Evolutionary conservation across 2,888 invertebrate genomes (phyloP).

Genomic region (Hemaris fuciformis): DNA sequence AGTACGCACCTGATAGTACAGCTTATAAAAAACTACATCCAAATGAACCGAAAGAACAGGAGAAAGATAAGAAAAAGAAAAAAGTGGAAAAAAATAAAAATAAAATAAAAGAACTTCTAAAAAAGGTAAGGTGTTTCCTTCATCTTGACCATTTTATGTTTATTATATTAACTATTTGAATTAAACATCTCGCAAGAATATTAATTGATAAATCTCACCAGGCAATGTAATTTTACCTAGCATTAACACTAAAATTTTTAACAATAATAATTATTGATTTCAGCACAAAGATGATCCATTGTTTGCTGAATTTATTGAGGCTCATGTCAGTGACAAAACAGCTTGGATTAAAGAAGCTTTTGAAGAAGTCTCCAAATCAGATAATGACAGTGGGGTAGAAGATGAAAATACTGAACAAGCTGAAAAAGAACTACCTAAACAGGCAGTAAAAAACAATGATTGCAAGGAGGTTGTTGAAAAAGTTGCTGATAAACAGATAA

Average conservation of each 20-base stretch:
- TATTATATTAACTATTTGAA: no score
- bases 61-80: slow-evolving; percentile 54
- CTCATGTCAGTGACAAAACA: slow-evolving; percentile 83
- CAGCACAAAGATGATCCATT: slow-evolving; percentile 93
- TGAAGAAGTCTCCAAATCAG: slow-evolving; percentile 54
- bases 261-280: slow-evolving; percentile 25
- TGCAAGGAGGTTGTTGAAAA: slow-evolving; percentile 73
- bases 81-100: slow-evolving; percentile 66
- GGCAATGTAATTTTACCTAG: no score
- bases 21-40: slow-evolving; percentile 81
- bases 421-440: slow-evolving; percentile 20
- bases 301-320: slow-evolving; percentile 93
- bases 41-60: slow-evolving; percentile 51
- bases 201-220: no score
- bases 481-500: slow-evolving; percentile 86
- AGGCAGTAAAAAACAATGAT: slow-evolving; percentile 29
- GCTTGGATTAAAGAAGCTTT: slow-evolving; percentile 67
- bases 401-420: slow-evolving; percentile 39
- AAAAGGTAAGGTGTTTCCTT: slow-evolving; percentile 74
- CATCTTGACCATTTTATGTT: neutral
- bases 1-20: slow-evolving; percentile 90
- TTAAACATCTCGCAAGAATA: no score
- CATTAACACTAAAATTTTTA: no score
- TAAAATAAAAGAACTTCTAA: slow-evolving; percentile 85
- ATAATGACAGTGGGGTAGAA: slow-evolving; percentile 59